These are phyloP conservation scores for Agrilus biguttatus DNA, from an alignment of 2,888 invertebrate species.

Conservation along the genomic window DNA sequence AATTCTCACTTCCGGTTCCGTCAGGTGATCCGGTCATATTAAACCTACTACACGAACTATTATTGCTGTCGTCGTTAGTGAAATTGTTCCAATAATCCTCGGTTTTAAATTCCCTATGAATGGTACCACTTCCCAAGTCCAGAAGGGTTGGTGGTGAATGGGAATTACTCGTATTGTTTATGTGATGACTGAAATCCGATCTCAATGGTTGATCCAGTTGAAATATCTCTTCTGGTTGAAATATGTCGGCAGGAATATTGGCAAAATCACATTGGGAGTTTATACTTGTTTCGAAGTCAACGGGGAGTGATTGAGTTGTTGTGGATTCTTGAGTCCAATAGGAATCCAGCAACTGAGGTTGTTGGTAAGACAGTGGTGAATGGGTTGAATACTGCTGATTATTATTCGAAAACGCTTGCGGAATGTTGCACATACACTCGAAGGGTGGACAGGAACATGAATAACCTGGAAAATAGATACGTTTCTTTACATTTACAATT, in stretches of 20 bases:
- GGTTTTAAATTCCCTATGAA: slow-evolving; percentile 42
- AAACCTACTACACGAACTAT: slow-evolving; percentile 26
- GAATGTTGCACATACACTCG: slow-evolving; percentile 51
- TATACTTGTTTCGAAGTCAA: slow-evolving; percentile 14
- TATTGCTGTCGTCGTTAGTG: slow-evolving; percentile 36
- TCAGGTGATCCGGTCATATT: slow-evolving; percentile 39
- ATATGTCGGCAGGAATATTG: slow-evolving; percentile 47
- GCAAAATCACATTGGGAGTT: slow-evolving; percentile 43
- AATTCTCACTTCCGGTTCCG: slow-evolving; percentile 8
- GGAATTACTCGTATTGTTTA: slow-evolving; percentile 30
- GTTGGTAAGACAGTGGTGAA: slow-evolving; percentile 19
- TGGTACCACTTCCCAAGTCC: slow-evolving; percentile 58
- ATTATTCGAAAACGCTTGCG: slow-evolving; percentile 19
- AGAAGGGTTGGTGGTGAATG: slow-evolving; percentile 56
- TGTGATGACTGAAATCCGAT: slow-evolving; percentile 41
- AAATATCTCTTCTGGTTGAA: slow-evolving; percentile 66
- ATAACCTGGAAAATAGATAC: slow-evolving; percentile 25
- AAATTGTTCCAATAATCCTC: slow-evolving; percentile 46
- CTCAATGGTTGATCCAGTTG: slow-evolving; percentile 59
- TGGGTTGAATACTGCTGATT: slow-evolving; percentile 22
- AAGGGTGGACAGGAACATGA: slow-evolving; percentile 59
- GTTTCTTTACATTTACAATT: too few species aligned
- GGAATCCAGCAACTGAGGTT: slow-evolving; percentile 18
- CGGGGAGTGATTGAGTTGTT: slow-evolving; percentile 26
- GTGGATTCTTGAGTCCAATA: slow-evolving; percentile 32